phyloP scores from a whole-genome alignment of 2,797 vertebrate genomes.

The Sebastes goodei region DNA sequence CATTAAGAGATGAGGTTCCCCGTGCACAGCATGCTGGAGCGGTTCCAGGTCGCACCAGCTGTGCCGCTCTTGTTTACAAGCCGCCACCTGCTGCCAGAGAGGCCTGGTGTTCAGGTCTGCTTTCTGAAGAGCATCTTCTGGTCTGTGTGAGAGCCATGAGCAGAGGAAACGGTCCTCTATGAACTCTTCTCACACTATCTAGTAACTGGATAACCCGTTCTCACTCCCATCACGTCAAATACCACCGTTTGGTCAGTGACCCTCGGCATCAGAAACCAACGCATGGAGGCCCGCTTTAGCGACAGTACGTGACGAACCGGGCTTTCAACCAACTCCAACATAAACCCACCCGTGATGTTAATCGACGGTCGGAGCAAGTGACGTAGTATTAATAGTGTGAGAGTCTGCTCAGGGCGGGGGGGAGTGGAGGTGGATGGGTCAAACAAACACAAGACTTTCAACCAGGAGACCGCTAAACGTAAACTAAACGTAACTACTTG shows the following conservation, averaged over 20 bases:
- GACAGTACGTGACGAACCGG: too few species aligned
- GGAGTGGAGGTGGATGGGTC: too few species aligned
- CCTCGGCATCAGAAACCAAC: too few species aligned
- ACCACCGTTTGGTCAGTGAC: too few species aligned
- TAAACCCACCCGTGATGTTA: too few species aligned
- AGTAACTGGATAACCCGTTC: neutral
- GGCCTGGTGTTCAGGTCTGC: conserved; percentile 23
- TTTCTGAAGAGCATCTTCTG: conserved; percentile 26
- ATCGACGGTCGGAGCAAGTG: too few species aligned
- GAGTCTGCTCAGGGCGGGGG: rapidly evolving
- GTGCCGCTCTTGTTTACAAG: conserved; percentile 71
- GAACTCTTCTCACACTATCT: neutral
- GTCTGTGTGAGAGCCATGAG: neutral
- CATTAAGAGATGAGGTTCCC: conserved; percentile 64
- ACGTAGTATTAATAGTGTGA: too few species aligned
- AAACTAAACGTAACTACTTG: too few species aligned
- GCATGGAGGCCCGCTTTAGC: rapidly evolving
- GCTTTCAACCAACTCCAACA: too few species aligned
- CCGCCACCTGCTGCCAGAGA: conserved; percentile 65
- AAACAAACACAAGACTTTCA: too few species aligned
- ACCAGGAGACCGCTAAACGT: too few species aligned
- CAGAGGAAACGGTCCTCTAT: neutral
- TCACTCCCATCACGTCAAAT: too few species aligned
- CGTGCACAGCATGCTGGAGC: conserved; percentile 61
- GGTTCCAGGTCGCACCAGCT: conserved; percentile 75